Base-by-base conservation (phyloP, 2,113 vertebrate genomes). In the Psephotus haematonotus region DNA sequence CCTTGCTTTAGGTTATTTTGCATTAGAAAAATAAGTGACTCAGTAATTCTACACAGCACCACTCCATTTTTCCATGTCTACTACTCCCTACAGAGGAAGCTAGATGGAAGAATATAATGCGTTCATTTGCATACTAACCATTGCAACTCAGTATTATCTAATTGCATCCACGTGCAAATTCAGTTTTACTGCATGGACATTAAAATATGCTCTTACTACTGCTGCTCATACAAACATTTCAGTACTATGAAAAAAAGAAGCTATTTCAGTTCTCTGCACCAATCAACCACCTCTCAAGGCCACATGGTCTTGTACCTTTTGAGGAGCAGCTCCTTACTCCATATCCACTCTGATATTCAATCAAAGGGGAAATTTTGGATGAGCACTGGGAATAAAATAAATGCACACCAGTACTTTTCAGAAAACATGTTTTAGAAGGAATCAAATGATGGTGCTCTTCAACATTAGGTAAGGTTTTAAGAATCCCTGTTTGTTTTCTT, bases 191-290 rank as follows among this genome's bases (percentile, higher is more conserved):
- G 63, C 74, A 69, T 9, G 84, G 85, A 71, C 55, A 49, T 50
- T 67, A 68, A 92, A 95, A 88, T 37, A 86, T 0, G 2, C 52
- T 46, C 17, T 41, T 86, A 37, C 41, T 83, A 62, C 43, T 82
- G 47, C 53, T 72, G 65, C 65, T 93, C 25, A 60, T 17, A 55
- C 27, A 88, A 96, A 87, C 67, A 78, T 87, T 96, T 86, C 75
- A 37, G 37, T 86, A 62, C 35, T 90, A 84, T 96, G 70, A 68
- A 97, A 83, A 88, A 83, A 88, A 92, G 79, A 92, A 91, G 35
- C 17, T 47, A 9, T 72, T 95, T 79, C 44, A 59, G 44, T 68
- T 92, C 79, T 74, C 64, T 70, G 19, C 9, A 29, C 43, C 55
- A 57, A 57, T 8, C 55, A 57, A n/a, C 13, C 41, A 71, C 79